Conservation (phyloP, 2,888 invertebrate species). For the Anthoptus insignis region DNA sequence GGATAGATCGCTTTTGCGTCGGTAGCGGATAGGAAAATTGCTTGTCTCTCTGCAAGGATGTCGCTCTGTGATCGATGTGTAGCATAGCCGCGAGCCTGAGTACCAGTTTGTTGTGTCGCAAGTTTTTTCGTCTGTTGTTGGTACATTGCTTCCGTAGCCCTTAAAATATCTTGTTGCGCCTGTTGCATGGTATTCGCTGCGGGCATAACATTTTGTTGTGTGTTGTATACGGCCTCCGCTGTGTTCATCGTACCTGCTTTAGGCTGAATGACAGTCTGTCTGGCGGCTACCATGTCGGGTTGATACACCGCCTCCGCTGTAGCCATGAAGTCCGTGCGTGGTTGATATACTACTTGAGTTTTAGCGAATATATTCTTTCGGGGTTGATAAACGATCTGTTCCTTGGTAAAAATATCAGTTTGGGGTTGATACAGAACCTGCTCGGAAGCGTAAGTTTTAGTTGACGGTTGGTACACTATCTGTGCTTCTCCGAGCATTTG, state of each 20-base stretch:
- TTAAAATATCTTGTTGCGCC: background rate
- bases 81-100: background rate
- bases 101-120: background rate
- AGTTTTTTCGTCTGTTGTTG: background rate
- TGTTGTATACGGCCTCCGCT: background rate
- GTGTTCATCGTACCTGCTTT: background rate
- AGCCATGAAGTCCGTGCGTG: slow-evolving; percentile 8
- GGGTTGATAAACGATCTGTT: slow-evolving; percentile 12
- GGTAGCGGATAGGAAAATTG: no score
- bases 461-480: slow-evolving; percentile 1
- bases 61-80: background rate
- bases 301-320: slow-evolving; percentile 6
- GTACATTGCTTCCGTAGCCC: background rate
- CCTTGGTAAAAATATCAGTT: background rate
- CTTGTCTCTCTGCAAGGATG: background rate
- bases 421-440: slow-evolving; percentile 8
- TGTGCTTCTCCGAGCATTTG: background rate
- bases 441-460: background rate
- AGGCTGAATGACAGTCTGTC: slow-evolving; percentile 1
- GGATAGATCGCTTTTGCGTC: background rate
- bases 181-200: background rate
- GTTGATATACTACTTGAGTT: slow-evolving; percentile 10
- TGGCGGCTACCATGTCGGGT: slow-evolving; percentile 3
- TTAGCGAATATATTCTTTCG: slow-evolving; percentile 2
- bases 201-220: background rate